Percentiles rank a stretch among this genome's conserved stretches.
These are phyloP conservation scores for Pristis pectinata DNA, from an alignment of 2,797 vertebrate genomes.

Conservation along the genomic window DNA sequence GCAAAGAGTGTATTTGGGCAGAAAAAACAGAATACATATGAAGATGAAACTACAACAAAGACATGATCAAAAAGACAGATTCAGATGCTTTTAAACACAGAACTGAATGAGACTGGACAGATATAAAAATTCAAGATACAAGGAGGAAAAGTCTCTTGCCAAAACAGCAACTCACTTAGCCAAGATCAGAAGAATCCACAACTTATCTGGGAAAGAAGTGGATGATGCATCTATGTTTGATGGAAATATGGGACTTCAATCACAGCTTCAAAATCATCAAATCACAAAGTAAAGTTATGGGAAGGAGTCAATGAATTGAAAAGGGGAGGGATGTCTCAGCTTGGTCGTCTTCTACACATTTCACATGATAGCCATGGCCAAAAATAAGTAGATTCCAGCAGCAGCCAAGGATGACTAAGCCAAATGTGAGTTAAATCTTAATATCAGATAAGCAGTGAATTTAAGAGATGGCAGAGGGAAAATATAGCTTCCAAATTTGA, in stretches of 20 bases:
- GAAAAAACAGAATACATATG: not conserved
- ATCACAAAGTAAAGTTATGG: not conserved
- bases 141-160: not conserved
- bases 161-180: not conserved
- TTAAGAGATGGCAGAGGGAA: too few species aligned
- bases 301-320: not conserved
- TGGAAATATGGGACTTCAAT: not conserved
- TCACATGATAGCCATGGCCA: too few species aligned
- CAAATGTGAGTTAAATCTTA: too few species aligned
- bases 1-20: not conserved
- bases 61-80: not conserved
- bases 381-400: too few species aligned
- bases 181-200: not conserved
- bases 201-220: not conserved
- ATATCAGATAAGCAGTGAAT: too few species aligned
- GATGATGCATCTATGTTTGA: not conserved
- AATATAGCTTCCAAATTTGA: not conserved
- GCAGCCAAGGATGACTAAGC: too few species aligned
- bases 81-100: not conserved
- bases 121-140: not conserved
- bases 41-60: not conserved
- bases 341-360: too few species aligned
- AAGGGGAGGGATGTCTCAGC: not conserved
- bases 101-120: not conserved
- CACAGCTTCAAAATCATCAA: not conserved